phyloP scores from a whole-genome alignment of 2,888 invertebrate genomes.

The Notodonta dromedarius region DNA sequence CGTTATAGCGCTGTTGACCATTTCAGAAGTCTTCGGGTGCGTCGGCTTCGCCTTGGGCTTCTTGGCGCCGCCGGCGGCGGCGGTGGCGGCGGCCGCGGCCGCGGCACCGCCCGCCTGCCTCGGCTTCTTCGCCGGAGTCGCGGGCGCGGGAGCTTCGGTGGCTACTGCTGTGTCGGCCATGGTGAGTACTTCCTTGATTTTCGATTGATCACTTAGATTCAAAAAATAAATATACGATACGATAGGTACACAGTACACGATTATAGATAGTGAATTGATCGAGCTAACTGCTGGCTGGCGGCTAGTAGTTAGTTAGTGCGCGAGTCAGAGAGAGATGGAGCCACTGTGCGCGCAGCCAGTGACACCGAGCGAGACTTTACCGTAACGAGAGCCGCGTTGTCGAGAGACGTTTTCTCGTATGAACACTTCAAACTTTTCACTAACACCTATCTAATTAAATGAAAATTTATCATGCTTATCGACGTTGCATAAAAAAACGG shows the following conservation, averaged over 20 bases:
- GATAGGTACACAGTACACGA: background rate
- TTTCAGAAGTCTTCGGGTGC: constrained; percentile 52
- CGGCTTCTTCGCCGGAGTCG: constrained; percentile 52
- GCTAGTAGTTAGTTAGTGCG: background rate
- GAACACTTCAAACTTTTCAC: constrained; percentile 28
- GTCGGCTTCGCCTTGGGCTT: constrained; percentile 44
- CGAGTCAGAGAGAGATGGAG: background rate
- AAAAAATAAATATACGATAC: constrained; percentile 19
- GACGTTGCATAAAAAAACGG: background rate
- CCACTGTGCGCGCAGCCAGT: background rate
- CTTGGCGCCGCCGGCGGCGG: constrained; percentile 16
- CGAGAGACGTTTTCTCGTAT: constrained; percentile 20
- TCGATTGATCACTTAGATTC: background rate
- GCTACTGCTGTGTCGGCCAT: constrained; percentile 56
- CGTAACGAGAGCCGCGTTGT: constrained; percentile 18
- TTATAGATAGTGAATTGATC: constrained; percentile 27
- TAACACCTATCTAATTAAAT: constrained; percentile 24
- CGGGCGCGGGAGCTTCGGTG: constrained; percentile 49
- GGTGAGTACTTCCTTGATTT: background rate
- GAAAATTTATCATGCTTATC: constrained; percentile 9
- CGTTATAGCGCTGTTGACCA: constrained; percentile 84
- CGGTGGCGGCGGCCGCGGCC: constrained; percentile 29
- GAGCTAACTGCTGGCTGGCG: too few species aligned
- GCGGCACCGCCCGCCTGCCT: constrained; percentile 39
- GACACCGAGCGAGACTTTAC: constrained; percentile 9